phyloP scores from a whole-genome alignment of 2,113 vertebrate species.

The Rutilus rutilus region DNA sequence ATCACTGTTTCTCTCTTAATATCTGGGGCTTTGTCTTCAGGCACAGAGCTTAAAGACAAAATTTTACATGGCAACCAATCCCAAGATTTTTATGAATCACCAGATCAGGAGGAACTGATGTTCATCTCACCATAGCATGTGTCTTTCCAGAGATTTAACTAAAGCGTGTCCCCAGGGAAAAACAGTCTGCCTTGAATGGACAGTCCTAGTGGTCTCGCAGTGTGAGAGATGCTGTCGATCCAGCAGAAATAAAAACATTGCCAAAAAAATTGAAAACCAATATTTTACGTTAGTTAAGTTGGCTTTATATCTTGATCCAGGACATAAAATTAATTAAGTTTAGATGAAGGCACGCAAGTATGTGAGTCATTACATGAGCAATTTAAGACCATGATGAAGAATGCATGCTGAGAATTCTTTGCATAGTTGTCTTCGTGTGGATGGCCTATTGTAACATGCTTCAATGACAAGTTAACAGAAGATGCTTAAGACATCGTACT shows the following conservation, averaged over 20 bases:
- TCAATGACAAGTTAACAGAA: not conserved
- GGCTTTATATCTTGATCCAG: conserved; percentile 20
- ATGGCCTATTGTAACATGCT: not conserved
- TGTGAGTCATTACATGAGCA: conserved; percentile 5
- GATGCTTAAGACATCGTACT: not conserved
- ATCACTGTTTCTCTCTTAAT: conserved; percentile 18
- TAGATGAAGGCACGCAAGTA: not conserved
- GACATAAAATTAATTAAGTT: conserved; percentile 40
- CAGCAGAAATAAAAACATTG: conserved; percentile 8
- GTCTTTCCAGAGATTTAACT: conserved; percentile 35
- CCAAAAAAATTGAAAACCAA: conserved; percentile 36
- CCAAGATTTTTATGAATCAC: conserved; percentile 4
- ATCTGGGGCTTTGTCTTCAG: conserved; percentile 27
- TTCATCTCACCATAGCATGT: conserved; percentile 34
- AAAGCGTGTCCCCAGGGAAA: conserved; percentile 18
- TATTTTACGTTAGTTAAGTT: conserved; percentile 23
- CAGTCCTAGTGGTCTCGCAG: conserved; percentile 16
- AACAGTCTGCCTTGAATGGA: conserved; percentile 18
- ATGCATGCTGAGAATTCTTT: conserved; percentile 32
- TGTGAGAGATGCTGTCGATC: conserved; percentile 2
- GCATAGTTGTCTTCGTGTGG: conserved; percentile 18
- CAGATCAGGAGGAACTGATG: not conserved
- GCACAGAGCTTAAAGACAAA: conserved; percentile 22
- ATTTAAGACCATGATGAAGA: conserved; percentile 14
- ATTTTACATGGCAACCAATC: conserved; percentile 11